A percentile compares a stretch with the other conserved stretches of the same genome.
phyloP scores from a whole-genome alignment of 1,140 invertebrate species.

The Euwallacea similis region DNA sequence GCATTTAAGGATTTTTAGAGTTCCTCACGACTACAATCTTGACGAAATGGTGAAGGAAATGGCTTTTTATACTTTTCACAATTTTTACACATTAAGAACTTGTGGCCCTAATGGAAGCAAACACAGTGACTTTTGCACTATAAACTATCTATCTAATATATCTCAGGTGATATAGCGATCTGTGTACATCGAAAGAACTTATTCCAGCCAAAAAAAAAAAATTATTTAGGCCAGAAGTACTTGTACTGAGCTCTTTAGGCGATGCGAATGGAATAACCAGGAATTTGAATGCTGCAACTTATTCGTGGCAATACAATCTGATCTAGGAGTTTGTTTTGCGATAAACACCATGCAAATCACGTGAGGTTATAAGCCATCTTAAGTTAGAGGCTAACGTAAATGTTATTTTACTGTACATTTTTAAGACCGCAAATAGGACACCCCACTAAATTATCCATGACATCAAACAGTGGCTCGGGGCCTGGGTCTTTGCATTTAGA shows the following conservation, averaged over 20 bases:
- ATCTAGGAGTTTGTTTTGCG: conserved; percentile 66
- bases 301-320: conserved; percentile 65
- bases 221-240: conserved; percentile 59
- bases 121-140: background rate
- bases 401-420: too few relatives aligned
- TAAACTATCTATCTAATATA: background rate
- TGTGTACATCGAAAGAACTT: background rate
- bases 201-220: background rate
- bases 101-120: conserved; percentile 55
- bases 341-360: conserved; percentile 65
- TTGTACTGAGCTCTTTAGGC: conserved; percentile 60
- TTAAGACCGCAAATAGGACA: too few relatives aligned
- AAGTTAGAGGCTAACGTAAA: conserved; percentile 1
- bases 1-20: conserved; percentile 60
- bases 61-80: conserved; percentile 66
- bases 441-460: conserved; percentile 47
- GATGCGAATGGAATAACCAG: conserved; percentile 64
- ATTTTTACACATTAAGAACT: conserved; percentile 66
- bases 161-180: background rate
- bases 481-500: conserved; percentile 61
- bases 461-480: conserved; percentile 60
- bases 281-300: conserved; percentile 67
- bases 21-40: conserved; percentile 66
- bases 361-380: conserved; percentile 18
- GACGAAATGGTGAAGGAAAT: conserved; percentile 70